Conservation (phyloP, 2,888 invertebrate species). For the Spilosoma lubricipeda region DNA sequence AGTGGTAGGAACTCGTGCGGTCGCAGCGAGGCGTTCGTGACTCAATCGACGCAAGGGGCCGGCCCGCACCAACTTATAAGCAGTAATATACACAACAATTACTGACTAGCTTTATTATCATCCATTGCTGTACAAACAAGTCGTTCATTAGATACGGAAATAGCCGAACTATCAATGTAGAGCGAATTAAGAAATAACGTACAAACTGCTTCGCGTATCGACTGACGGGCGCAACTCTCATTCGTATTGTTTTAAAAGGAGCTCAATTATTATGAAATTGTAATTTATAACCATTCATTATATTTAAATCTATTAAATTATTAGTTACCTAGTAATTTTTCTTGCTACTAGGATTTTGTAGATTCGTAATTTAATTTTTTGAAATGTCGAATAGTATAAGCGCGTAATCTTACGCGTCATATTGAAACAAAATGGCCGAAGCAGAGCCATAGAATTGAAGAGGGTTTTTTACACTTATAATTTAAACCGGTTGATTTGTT, state of each 20-base stretch:
- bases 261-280: slow-evolving; percentile 24
- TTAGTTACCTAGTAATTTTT: neutral
- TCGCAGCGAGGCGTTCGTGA: slow-evolving; percentile 76
- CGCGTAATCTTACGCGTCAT: slow-evolving; percentile 30
- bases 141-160: slow-evolving; percentile 23
- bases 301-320: neutral
- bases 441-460: slow-evolving; percentile 1
- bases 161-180: slow-evolving; percentile 34
- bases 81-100: slow-evolving; percentile 41
- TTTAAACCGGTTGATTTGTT: slow-evolving; percentile 30
- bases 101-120: slow-evolving; percentile 31
- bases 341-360: neutral
- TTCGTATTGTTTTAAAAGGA: slow-evolving; percentile 32
- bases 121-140: slow-evolving; percentile 51
- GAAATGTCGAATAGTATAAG: slow-evolving; percentile 17
- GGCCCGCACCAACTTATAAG: slow-evolving; percentile 61
- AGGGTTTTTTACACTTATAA: slow-evolving; percentile 13
- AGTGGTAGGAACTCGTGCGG: slow-evolving; percentile 64
- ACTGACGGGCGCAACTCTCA: slow-evolving; percentile 26
- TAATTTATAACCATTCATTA: slow-evolving; percentile 3
- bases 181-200: slow-evolving; percentile 28
- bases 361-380: slow-evolving; percentile 13
- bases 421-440: slow-evolving; percentile 45
- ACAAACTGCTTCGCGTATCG: slow-evolving; percentile 31
- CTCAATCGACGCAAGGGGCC: slow-evolving; percentile 73